These are phyloP conservation scores for Aphis gossypii DNA, from an alignment of 1,140 invertebrate species.

Conservation along the genomic window DNA sequence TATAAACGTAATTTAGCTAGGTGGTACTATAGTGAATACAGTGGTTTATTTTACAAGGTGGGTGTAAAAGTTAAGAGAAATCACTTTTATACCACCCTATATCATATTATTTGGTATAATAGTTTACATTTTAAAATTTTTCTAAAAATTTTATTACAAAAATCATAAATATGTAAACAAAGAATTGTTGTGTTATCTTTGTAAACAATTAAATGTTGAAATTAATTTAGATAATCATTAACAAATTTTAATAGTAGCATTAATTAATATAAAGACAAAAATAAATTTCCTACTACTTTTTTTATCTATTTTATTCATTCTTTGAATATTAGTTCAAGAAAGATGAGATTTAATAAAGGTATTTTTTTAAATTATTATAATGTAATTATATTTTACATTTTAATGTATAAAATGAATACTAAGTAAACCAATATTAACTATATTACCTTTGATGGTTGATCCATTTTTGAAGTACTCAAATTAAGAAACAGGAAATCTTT, in stretches of 20 bases:
- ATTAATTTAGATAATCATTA: no score
- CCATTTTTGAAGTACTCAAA: constrained; percentile 2
- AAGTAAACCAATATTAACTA: neutral
- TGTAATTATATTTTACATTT: neutral
- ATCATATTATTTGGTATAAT: neutral
- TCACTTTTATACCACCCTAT: neutral
- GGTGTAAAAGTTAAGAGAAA: no score
- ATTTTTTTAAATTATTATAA: neutral
- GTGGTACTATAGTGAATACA: no score
- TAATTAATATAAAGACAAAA: no score
- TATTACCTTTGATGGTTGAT: neutral
- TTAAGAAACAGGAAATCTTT: neutral
- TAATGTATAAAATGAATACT: neutral
- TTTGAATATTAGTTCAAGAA: neutral
- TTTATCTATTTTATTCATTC: no score
- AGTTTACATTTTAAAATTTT: neutral
- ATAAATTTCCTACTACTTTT: no score
- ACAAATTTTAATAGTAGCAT: no score
- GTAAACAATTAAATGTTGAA: no score
- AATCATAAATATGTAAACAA: neutral
- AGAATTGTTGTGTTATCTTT: no score
- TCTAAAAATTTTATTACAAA: neutral
- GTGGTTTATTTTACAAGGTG: no score
- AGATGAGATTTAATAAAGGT: neutral
- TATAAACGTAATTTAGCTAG: no score